Evolutionary conservation across 2,113 vertebrate species (phyloP).

Genomic region (Rostratula benghalensis): DNA sequence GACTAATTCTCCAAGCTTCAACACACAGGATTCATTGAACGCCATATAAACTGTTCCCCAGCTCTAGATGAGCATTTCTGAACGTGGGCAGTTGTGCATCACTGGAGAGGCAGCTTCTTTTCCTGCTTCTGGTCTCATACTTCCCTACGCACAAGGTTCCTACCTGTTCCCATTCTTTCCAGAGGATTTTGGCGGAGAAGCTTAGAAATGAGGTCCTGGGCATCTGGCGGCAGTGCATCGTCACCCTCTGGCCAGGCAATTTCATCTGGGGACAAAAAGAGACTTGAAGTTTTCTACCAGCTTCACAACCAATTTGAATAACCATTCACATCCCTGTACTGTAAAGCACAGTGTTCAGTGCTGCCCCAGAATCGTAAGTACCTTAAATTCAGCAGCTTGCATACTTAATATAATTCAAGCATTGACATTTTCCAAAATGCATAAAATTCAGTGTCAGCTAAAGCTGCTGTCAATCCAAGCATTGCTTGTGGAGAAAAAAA

Average conservation of each 20-base stretch:
- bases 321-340: not conserved
- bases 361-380: not conserved
- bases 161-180: constrained; percentile 95
- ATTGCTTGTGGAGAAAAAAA: constrained; percentile 21
- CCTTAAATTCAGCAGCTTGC: constrained; percentile 44
- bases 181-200: constrained; percentile 92
- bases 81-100: not conserved
- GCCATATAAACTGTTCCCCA: not conserved
- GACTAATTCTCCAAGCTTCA: not conserved
- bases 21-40: not conserved
- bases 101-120: not conserved
- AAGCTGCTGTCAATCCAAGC: constrained; percentile 62
- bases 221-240: constrained; percentile 90
- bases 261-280: constrained; percentile 82
- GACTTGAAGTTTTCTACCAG: constrained; percentile 20
- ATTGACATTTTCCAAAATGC: constrained; percentile 66
- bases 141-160: not conserved
- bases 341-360: not conserved
- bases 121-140: not conserved
- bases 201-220: constrained; percentile 92
- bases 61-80: not conserved
- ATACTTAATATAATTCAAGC: constrained; percentile 53
- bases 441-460: constrained; percentile 58
- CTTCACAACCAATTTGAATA: not conserved
- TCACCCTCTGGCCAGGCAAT: constrained; percentile 97